These are phyloP conservation scores for Seriola aureovittata DNA, from an alignment of 2,113 vertebrate species.

Conservation along the genomic window DNA sequence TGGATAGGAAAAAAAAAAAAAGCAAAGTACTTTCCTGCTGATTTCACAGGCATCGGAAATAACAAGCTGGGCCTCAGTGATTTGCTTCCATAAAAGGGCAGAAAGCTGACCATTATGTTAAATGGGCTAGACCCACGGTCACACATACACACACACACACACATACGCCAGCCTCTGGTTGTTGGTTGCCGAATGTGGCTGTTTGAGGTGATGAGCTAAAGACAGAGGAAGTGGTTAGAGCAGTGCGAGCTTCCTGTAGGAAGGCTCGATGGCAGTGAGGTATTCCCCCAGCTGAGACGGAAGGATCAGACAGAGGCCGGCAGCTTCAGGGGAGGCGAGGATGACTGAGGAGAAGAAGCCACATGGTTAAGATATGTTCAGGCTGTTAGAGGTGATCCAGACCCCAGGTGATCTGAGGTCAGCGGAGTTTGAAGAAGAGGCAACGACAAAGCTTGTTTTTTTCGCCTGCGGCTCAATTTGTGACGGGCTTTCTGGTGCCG, in stretches of 20 bases:
- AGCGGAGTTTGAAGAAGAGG: background rate
- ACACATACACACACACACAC: background rate
- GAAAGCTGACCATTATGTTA: conserved; percentile 48
- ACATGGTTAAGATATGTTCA: too few relatives aligned
- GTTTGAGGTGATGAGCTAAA: conserved; percentile 23
- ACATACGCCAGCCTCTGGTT: background rate
- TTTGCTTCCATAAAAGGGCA: conserved; percentile 85
- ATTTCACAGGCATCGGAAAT: conserved; percentile 75
- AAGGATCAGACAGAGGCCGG: background rate
- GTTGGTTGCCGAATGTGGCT: background rate
- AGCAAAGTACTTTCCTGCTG: conserved; percentile 63
- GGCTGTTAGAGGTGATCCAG: background rate
- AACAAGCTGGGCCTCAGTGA: conserved; percentile 49
- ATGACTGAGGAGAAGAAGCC: background rate
- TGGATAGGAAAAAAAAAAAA: conserved; percentile 45
- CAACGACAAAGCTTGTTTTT: background rate
- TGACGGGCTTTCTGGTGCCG: background rate
- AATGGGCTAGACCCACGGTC: background rate
- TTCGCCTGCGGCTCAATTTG: background rate
- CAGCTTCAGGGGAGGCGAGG: background rate
- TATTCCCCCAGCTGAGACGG: conserved; percentile 1
- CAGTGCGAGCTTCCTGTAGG: conserved; percentile 47
- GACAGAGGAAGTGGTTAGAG: conserved; percentile 46
- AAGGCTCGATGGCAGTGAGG: background rate
- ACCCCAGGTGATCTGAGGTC: conserved; percentile 8